phyloP scores from a whole-genome alignment of 2,888 invertebrate genomes.

The Philereme transversata region DNA sequence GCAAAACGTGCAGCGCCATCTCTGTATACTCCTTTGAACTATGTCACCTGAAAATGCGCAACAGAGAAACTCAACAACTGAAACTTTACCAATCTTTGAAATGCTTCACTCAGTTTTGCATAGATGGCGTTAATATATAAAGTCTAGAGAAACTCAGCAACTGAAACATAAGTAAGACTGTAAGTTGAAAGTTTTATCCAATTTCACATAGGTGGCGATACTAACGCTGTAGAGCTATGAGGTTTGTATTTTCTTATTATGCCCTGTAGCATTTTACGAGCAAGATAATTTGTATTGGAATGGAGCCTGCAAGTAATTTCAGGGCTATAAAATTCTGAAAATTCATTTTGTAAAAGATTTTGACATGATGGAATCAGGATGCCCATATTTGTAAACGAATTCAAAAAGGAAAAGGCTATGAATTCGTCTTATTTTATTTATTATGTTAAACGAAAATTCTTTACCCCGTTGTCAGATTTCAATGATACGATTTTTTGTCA shows the following conservation, averaged over 20 bases:
- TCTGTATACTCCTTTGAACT: conserved; percentile 1
- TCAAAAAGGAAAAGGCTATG: no score
- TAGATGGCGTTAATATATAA: no score
- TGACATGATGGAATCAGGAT: neutral
- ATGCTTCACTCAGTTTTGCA: no score
- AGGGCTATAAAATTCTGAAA: conserved; percentile 14
- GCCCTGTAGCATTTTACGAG: conserved; percentile 15
- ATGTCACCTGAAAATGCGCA: neutral
- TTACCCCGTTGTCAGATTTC: no score
- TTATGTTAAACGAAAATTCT: no score
- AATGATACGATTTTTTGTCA: no score
- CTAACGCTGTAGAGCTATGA: neutral
- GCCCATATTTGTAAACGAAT: no score
- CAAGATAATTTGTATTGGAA: conserved; percentile 18
- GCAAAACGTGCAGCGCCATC: conserved; percentile 16
- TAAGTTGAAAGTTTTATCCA: conserved; percentile 3
- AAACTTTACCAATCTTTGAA: neutral
- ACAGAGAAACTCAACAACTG: neutral
- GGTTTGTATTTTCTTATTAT: neutral
- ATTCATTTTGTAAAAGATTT: conserved; percentile 14
- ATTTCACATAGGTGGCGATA: conserved; percentile 6
- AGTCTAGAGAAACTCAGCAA: neutral
- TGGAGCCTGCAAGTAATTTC: conserved; percentile 6
- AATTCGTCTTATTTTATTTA: no score
- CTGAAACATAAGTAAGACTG: neutral